Percentiles rank a stretch among this genome's conserved stretches.
Conservation (phyloP, 1,140 invertebrate genomes). For the Pachyrhynchus sulphureomaculatus region DNA sequence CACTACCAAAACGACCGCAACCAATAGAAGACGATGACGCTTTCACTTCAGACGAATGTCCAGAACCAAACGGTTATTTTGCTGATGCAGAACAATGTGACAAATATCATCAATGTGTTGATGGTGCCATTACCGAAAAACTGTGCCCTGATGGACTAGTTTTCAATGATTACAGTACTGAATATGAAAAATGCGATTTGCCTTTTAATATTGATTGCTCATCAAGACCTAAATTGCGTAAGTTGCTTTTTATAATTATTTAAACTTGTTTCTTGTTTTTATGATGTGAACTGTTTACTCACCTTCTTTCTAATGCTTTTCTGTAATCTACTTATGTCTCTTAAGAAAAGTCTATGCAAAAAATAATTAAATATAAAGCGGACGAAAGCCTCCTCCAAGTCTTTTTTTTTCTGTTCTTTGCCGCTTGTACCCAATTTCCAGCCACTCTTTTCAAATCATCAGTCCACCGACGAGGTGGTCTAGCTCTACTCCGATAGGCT, state of each 20-base stretch:
- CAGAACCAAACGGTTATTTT: constrained; percentile 81
- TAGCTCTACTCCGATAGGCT: no score
- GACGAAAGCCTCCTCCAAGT: no score
- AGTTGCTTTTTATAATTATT: constrained; percentile 53
- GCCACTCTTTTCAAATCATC: no score
- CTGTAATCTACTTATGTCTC: no score
- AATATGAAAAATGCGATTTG: constrained; percentile 84
- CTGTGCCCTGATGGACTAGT: constrained; percentile 89
- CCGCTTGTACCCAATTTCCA: no score
- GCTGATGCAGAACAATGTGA: constrained; percentile 86
- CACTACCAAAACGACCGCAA: constrained; percentile 5
- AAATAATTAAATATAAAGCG: no score
- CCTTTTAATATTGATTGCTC: constrained; percentile 84
- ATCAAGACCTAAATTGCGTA: constrained; percentile 74
- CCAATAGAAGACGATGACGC: constrained; percentile 32
- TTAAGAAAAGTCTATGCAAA: no score
- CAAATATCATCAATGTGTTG: constrained; percentile 84
- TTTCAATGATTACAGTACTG: constrained; percentile 81
- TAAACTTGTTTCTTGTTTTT: not conserved
- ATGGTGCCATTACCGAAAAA: constrained; percentile 70
- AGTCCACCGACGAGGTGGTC: no score
- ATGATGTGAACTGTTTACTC: no score
- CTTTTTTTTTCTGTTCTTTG: no score
- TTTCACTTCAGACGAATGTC: constrained; percentile 65
- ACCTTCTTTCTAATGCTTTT: no score